A percentile compares a stretch with the other conserved stretches of the same genome.
These are phyloP conservation scores for Catotricha subobsoleta DNA, from an alignment of 2,888 invertebrate genomes.

Conservation along the genomic window DNA sequence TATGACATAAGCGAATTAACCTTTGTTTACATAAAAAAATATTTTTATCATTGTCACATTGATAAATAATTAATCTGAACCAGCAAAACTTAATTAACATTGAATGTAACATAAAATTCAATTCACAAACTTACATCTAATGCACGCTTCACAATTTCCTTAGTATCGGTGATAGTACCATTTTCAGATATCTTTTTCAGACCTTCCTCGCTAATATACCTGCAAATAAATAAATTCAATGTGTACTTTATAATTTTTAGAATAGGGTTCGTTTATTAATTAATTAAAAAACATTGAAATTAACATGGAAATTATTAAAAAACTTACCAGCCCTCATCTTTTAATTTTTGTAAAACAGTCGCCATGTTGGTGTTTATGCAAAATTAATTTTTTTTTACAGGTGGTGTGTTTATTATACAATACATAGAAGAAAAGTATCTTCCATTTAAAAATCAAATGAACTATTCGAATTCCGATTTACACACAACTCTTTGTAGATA, in stretches of 20 bases:
- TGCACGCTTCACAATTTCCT: slow-evolving; percentile 43
- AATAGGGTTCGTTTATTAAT: slow-evolving; percentile 2
- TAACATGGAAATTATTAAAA: slow-evolving; percentile 8
- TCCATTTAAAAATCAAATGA: too few relatives aligned
- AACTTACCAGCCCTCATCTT: slow-evolving; percentile 48
- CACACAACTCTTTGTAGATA: too few relatives aligned
- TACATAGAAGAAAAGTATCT: too few relatives aligned
- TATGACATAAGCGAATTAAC: too few relatives aligned
- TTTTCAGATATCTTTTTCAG: slow-evolving; percentile 45
- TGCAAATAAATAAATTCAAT: slow-evolving; percentile 26
- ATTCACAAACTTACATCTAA: slow-evolving; percentile 57
- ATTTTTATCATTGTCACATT: not conserved
- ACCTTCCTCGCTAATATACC: slow-evolving; percentile 58
- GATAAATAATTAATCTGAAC: not conserved
- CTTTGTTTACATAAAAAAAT: too few relatives aligned
- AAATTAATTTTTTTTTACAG: too few relatives aligned
- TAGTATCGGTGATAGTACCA: slow-evolving; percentile 41
- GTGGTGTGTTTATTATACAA: too few relatives aligned
- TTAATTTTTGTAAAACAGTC: slow-evolving; percentile 40
- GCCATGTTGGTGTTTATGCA: slow-evolving; percentile 6
- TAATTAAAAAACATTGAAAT: slow-evolving; percentile 8
- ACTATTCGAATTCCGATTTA: too few relatives aligned
- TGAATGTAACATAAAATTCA: not conserved
- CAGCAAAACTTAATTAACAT: not conserved
- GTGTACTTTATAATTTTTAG: slow-evolving; percentile 6